Evolutionary conservation across 2,113 vertebrate genomes (phyloP), one percentile per base, ranked within the genome.

Genomic region (Phalacrocorax carbo): DNA sequence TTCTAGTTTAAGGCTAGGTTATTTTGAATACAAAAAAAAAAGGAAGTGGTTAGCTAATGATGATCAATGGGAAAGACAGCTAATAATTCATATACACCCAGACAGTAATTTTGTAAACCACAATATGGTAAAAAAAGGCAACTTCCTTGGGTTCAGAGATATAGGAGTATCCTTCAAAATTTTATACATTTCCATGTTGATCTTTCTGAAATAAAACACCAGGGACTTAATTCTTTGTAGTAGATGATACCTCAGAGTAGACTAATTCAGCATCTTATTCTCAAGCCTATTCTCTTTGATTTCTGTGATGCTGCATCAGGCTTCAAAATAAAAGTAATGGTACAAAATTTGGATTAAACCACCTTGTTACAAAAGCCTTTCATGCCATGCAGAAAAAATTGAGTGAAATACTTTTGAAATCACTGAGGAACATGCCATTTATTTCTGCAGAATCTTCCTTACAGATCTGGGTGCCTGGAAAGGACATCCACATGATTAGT

Each of bases 371-470:
- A 82, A 86, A 88, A 66, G 10, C 6, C 14, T 60, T 93, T 68
- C n/a, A n/a, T 8, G n/a, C 29, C 29, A 64, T 18, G 38, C 38
- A 77, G 55, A 93, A 90, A 88, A 88, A 88, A 54, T 5, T 2
- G 54, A 84, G n/a, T 27, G 32, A 40, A 73, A 77, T 54, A 72
- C 32, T 80, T 86, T 9, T 48, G 14, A 17, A 83, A 78, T 44
- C 18, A 71, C 29, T 69, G 44, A 86, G 49, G 62, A 94, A 68
- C 22, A 71, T 2, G 9, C 13, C 23, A 49, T 57, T 83, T 86
- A 75, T 40, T 92, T 92, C 90, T 90, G 51, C 54, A 82, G 38
- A 91, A 82, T 49, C 61, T 92, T 86, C 80, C 38, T 92, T 96
- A 75, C 77, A 83, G 75, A 92, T 64, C 69, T 82, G 80, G 13